Evolutionary conservation across 2,113 vertebrate species (phyloP).

Genomic region (Psittacara wagleri): DNA sequence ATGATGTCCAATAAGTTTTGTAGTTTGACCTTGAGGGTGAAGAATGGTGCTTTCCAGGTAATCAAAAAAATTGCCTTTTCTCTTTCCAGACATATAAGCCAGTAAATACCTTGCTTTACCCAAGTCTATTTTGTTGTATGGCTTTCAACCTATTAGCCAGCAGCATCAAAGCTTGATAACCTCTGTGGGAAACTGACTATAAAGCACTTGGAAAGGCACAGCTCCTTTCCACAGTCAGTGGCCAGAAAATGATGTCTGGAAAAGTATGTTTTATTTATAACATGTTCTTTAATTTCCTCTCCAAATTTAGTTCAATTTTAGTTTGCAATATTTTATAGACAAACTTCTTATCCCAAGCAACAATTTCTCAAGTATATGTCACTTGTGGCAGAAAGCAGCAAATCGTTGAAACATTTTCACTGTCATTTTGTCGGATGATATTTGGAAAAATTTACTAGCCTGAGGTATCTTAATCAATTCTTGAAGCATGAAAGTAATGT

Average conservation of each 20-base stretch:
- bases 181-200: neutral
- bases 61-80: neutral
- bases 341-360: neutral
- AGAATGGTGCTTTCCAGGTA: neutral
- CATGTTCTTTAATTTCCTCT: neutral
- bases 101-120: neutral
- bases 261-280: neutral
- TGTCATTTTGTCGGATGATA: neutral
- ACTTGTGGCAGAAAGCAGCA: neutral
- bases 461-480: neutral
- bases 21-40: neutral
- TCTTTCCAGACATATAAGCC: neutral
- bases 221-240: neutral
- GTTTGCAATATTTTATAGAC: neutral
- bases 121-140: neutral
- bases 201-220: neutral
- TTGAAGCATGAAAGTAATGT: neutral
- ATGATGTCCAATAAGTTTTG: neutral
- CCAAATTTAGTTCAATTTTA: neutral
- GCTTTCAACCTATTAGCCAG: neutral
- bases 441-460: neutral
- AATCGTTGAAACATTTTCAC: neutral
- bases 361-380: neutral
- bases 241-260: neutral
- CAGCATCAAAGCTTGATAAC: neutral